Percentiles rank a stretch among this genome's conserved stretches.
Evolutionary conservation across 1,140 invertebrate genomes (phyloP).

Genomic region (Ruditapes philippinarum): DNA sequence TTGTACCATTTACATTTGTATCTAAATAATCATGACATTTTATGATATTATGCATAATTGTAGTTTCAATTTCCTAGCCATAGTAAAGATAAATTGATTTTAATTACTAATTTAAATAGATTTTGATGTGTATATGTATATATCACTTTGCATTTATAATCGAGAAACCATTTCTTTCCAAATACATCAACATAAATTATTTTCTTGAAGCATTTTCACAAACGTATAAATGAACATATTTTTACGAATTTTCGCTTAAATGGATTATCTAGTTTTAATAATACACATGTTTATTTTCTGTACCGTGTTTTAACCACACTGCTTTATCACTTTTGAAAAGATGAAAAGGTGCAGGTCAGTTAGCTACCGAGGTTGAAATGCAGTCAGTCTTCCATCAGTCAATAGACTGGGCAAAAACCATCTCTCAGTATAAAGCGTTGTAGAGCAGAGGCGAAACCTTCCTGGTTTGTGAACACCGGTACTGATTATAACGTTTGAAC

Average conservation of each 20-base stretch:
- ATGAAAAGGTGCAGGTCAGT: slow-evolving; percentile 68
- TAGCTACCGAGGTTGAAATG: slow-evolving; percentile 70
- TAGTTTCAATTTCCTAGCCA: no score
- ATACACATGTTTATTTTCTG: slow-evolving; percentile 35
- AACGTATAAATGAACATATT: no score
- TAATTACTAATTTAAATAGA: no score
- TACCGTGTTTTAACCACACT: slow-evolving; percentile 49
- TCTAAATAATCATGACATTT: not conserved
- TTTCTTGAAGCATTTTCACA: no score
- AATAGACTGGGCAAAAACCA: slow-evolving; percentile 44
- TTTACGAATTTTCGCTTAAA: no score
- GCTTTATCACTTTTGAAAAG: slow-evolving; percentile 71
- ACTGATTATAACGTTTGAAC: slow-evolving; percentile 50
- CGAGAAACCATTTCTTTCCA: no score
- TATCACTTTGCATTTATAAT: no score
- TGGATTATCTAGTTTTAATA: not conserved
- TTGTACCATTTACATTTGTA: not conserved
- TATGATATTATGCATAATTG: no score
- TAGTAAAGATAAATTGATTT: no score
- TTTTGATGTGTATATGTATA: no score
- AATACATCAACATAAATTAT: no score
- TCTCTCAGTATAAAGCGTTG: slow-evolving; percentile 66
- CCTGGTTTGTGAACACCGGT: slow-evolving; percentile 43
- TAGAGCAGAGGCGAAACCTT: slow-evolving; percentile 30
- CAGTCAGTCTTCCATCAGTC: slow-evolving; percentile 38